These are phyloP conservation scores for Teleogryllus oceanicus DNA, from an alignment of 2,888 invertebrate genomes.

Conservation along the genomic window DNA sequence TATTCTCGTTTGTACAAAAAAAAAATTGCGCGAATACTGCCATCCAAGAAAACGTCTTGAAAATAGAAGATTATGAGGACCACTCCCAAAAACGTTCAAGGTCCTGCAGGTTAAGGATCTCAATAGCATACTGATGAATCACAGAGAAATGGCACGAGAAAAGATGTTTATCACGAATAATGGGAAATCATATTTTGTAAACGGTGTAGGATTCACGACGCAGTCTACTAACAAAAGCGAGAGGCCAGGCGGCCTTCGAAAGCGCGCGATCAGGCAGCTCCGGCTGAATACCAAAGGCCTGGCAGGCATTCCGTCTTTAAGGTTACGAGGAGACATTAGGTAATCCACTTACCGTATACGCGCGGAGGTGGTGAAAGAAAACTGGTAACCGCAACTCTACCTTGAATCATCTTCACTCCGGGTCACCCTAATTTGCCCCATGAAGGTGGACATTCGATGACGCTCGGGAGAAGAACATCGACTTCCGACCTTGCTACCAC, in stretches of 20 bases:
- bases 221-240: not conserved
- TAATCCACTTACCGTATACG: not conserved
- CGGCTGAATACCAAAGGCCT: not conserved
- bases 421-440: too few relatives aligned
- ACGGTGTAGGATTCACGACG: not conserved
- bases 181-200: not conserved
- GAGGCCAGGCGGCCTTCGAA: not conserved
- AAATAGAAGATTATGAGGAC: too few relatives aligned
- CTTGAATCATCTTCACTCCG: not conserved
- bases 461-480: too few relatives aligned
- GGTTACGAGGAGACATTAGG: not conserved
- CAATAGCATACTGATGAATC: not conserved
- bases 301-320: not conserved
- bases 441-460: too few relatives aligned
- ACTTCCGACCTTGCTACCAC: too few relatives aligned
- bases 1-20: too few relatives aligned
- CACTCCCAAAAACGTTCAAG: not conserved
- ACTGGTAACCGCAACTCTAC: not conserved
- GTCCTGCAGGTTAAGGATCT: not conserved
- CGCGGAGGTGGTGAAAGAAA: not conserved
- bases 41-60: too few relatives aligned
- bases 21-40: too few relatives aligned
- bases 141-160: not conserved
- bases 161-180: slow-evolving; percentile 9
- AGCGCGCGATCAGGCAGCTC: not conserved